Base-by-base conservation (phyloP, 2,888 invertebrate species). In the Linyphia triangularis region DNA sequence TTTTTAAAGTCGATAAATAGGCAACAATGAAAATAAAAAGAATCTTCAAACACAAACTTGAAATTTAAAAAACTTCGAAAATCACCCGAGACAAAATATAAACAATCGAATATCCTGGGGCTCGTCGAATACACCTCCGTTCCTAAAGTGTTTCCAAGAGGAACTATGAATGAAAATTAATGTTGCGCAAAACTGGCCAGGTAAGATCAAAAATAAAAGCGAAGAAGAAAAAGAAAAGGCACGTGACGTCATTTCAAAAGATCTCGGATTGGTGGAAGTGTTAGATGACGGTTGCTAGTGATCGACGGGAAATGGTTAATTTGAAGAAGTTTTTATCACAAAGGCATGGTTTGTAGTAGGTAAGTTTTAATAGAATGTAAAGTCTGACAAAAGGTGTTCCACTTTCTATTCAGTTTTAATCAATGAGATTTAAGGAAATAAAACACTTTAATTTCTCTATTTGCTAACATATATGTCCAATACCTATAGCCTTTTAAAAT, bases 91-190 rank as follows among this genome's bases (percentile, higher is more conserved):
- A 65, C 26, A 28, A 63, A 63, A 63, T 63, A 30, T n/a, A 30
- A 65, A 16, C n/a, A 30, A 6, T 65, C 13, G 7, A 51, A 51
- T 51, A 51, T 51, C 40, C 22, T 63, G 22, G 13, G 61, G 61
- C 26, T 77, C 61, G 37, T 13, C 10, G 63, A 37, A 37, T 37
- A 26, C 59, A 33, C 13, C 77, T 30, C 40, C n/a, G 63, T 30
- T 24, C 61, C 28, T 51, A 30, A 33, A 33, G 57, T 28, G 72
- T 51, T 72, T 51, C 59, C 30, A n/a, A 24, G 26, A 51, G 70
- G 77, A 69, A 69, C 77, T 65, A 81, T 88, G 81, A 88, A 88
- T 88, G 86, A 81, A 85, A 88, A 81, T 88, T 81, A 75, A 69
- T 40, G 65, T 40, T 67, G 30, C 72, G 79, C 57, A 40, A 73